These are phyloP conservation scores for Atlantisia rogersi DNA, from an alignment of 2,113 vertebrate genomes.

Conservation along the genomic window DNA sequence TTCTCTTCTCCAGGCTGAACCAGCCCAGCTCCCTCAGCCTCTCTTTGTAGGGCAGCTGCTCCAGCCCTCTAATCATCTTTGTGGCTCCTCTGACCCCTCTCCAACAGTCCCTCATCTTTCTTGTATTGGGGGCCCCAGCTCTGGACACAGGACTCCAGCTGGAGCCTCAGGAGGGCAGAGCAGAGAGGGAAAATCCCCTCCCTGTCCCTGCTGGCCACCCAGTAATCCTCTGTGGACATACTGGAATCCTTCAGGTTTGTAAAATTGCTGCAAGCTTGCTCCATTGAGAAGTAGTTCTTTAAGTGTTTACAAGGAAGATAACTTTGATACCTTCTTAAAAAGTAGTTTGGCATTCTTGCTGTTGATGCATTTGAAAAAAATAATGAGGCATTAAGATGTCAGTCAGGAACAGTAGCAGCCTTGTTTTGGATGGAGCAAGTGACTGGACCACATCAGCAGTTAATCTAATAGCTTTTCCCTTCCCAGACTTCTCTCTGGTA, in stretches of 20 bases:
- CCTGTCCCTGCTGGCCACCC: no score
- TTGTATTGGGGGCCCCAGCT: no score
- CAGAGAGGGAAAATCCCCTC: no score
- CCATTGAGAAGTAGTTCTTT: background rate
- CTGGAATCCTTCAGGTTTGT: background rate
- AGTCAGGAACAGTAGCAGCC: background rate
- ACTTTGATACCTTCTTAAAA: background rate
- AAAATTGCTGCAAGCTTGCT: background rate
- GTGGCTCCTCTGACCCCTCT: no score
- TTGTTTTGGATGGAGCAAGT: background rate
- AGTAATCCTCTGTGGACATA: fast-evolving
- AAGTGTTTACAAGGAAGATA: background rate
- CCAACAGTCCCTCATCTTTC: no score
- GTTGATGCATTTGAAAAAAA: background rate
- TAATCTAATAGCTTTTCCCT: background rate
- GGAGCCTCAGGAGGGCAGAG: no score
- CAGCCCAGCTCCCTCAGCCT: no score
- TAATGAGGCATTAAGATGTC: background rate
- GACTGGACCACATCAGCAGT: background rate
- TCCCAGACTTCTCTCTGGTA: background rate
- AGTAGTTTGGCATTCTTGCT: background rate
- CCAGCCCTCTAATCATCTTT: no score
- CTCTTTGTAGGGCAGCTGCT: no score
- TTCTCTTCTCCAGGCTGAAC: no score
- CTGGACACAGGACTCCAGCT: no score